These are phyloP conservation scores for Morinoia aosen DNA, from an alignment of 2,888 invertebrate genomes.

Conservation along the genomic window DNA sequence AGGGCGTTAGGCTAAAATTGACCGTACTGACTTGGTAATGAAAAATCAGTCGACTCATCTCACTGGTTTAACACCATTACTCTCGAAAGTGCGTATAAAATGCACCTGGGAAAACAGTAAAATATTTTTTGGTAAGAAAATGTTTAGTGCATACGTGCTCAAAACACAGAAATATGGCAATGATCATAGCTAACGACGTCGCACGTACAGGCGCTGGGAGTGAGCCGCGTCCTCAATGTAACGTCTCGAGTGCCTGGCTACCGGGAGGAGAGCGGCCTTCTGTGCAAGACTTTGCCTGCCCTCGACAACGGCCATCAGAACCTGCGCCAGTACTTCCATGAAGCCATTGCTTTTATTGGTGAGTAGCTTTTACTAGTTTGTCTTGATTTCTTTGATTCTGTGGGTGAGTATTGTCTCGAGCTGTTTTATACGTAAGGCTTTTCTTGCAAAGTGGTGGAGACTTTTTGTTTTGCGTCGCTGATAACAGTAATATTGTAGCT, in stretches of 20 bases:
- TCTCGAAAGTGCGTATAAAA: neutral
- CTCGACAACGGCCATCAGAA: slow-evolving; percentile 88
- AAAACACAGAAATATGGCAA: neutral
- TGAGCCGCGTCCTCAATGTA: slow-evolving; percentile 85
- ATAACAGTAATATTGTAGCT: too few species aligned
- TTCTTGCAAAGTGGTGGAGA: neutral
- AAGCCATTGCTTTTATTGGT: slow-evolving; percentile 89
- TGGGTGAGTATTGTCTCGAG: neutral
- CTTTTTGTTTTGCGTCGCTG: too few species aligned
- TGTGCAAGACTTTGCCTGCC: slow-evolving; percentile 84
- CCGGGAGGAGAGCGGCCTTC: slow-evolving; percentile 78
- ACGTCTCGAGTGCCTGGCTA: slow-evolving; percentile 83
- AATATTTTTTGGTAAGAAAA: neutral
- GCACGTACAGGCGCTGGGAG: slow-evolving; percentile 74
- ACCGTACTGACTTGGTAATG: neutral
- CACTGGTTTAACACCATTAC: neutral
- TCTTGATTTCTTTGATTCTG: neutral
- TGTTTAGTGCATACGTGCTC: neutral
- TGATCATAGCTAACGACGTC: neutral
- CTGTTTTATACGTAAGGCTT: neutral
- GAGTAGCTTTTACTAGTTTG: slow-evolving; percentile 71
- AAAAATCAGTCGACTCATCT: neutral
- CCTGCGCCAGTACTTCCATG: slow-evolving; percentile 89
- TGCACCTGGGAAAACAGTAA: neutral
- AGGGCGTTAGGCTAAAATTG: neutral